These are phyloP conservation scores for Lysiphlebus fabarum DNA, from an alignment of 1,140 invertebrate genomes.

Conservation along the genomic window DNA sequence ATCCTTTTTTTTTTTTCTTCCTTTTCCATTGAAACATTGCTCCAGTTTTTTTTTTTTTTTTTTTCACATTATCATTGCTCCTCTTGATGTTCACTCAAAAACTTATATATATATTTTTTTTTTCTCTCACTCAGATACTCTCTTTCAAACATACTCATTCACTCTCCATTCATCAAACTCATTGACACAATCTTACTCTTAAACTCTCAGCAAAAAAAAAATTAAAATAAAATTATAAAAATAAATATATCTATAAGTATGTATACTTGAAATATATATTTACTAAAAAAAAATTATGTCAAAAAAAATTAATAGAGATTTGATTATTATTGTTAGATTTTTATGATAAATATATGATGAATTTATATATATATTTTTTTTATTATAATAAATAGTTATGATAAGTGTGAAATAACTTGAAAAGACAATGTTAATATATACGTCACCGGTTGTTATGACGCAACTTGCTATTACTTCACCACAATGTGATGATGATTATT, in stretches of 20 bases:
- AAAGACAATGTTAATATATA: conserved; percentile 15
- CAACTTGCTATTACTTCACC: conserved; percentile 22
- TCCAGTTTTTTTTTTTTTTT: no score
- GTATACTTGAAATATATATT: no score
- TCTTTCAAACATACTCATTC: conserved; percentile 9
- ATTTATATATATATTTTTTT: no score
- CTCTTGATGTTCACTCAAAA: neutral
- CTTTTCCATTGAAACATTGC: neutral
- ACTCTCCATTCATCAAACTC: neutral
- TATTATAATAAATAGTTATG: neutral
- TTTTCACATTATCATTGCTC: no score
- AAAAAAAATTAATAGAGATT: neutral
- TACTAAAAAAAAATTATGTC: neutral
- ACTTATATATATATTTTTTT: neutral
- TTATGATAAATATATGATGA: no score
- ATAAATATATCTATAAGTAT: no score
- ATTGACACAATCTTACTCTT: neutral
- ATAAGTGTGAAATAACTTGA: neutral
- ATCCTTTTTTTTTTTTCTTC: neutral
- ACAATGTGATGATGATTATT: neutral
- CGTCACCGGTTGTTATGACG: conserved; percentile 22
- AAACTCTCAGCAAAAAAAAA: neutral
- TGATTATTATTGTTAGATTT: no score
- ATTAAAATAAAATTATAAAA: neutral
- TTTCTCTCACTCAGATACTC: neutral